Percentiles rank a stretch among this genome's conserved stretches.
These are phyloP conservation scores for Vollenhovia emeryi DNA, from an alignment of 1,140 invertebrate genomes.

Conservation along the genomic window DNA sequence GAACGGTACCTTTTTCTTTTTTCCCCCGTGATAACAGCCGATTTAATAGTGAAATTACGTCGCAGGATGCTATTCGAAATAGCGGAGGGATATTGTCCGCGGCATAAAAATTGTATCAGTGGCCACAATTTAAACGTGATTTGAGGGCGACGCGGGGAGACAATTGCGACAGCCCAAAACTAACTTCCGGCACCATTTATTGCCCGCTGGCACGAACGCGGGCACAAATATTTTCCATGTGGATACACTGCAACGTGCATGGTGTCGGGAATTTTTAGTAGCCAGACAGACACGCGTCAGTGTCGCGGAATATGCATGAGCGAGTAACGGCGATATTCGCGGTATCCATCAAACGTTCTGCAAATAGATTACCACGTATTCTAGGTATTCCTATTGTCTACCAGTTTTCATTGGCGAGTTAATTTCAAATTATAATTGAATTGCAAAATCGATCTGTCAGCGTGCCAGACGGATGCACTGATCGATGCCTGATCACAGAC, in stretches of 20 bases:
- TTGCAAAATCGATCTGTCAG: constrained; percentile 38
- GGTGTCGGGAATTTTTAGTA: constrained; percentile 31
- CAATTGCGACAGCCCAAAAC: neutral
- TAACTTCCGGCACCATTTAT: constrained; percentile 2
- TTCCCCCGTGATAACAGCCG: neutral
- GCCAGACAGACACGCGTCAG: constrained; percentile 7
- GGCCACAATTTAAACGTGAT: neutral
- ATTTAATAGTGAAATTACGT: neutral
- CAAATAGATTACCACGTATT: constrained; percentile 42
- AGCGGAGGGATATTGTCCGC: neutral
- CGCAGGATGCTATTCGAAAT: neutral
- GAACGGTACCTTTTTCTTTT: neutral
- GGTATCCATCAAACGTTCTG: neutral
- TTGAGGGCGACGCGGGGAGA: neutral
- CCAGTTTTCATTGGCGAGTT: constrained; percentile 11
- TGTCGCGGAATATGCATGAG: constrained; percentile 28
- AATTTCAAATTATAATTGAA: constrained; percentile 52
- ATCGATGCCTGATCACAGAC: neutral
- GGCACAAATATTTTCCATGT: constrained; percentile 12
- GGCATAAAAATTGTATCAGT: neutral
- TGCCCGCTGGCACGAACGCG: neutral
- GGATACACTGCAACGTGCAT: neutral
- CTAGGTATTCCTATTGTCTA: constrained; percentile 9
- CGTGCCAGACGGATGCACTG: neutral
- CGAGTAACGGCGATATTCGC: neutral